Conservation (phyloP, 2,797 vertebrate genomes). For the Amphiprion clarkii region DNA sequence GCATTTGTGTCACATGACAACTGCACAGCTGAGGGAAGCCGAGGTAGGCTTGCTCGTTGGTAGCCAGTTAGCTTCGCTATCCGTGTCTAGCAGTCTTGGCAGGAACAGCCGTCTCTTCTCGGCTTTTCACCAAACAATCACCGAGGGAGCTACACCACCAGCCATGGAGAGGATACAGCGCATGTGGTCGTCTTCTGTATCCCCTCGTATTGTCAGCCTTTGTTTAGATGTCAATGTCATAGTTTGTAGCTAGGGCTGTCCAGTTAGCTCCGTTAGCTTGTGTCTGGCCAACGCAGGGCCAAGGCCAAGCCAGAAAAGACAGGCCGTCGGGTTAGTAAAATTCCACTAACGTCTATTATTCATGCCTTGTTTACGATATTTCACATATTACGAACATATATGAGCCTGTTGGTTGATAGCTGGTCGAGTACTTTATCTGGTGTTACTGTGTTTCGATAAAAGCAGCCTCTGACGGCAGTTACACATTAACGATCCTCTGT, state of each 20-base stretch:
- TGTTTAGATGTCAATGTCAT: constrained; percentile 71
- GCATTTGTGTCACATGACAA: constrained; percentile 73
- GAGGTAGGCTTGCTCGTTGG: constrained; percentile 67
- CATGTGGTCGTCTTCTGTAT: constrained; percentile 30
- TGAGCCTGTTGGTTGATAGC: no score
- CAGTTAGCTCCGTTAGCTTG: constrained; percentile 67
- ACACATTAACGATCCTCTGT: constrained; percentile 19
- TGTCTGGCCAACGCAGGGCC: constrained; percentile 60
- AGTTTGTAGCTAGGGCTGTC: constrained; percentile 66
- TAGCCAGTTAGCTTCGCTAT: constrained; percentile 76
- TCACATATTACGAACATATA: neutral
- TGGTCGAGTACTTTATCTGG: neutral
- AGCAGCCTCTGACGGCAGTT: constrained; percentile 1
- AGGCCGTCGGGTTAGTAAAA: constrained; percentile 75
- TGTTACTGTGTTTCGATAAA: neutral
- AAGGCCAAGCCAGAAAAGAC: constrained; percentile 64
- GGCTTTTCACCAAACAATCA: constrained; percentile 9
- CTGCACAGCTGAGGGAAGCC: constrained; percentile 77
- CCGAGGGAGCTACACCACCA: neutral
- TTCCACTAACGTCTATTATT: constrained; percentile 21
- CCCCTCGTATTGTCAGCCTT: constrained; percentile 23
- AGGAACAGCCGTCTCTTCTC: constrained; percentile 13
- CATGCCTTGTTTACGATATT: neutral
- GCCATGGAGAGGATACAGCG: constrained; percentile 64
- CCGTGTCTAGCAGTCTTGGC: constrained; percentile 53